Evolutionary conservation across 2,113 vertebrate species (phyloP).

Genomic region (Hippocampus barbouri): DNA sequence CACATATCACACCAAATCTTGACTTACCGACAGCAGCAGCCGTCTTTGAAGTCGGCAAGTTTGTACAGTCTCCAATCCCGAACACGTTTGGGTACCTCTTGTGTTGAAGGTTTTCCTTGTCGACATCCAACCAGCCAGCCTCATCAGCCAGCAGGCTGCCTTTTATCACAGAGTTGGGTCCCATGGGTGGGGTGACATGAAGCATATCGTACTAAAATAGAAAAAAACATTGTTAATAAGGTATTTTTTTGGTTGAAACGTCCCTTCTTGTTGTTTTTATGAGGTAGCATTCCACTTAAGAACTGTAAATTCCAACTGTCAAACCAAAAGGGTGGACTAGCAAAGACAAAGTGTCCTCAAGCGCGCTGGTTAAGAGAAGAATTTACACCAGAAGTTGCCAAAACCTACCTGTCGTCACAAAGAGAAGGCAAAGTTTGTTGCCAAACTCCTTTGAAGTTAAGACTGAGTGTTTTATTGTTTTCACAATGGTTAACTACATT

Average conservation of each 20-base stretch:
- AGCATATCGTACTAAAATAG: constrained; percentile 90
- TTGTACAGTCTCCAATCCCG: constrained; percentile 96
- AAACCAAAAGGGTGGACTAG: too few species aligned
- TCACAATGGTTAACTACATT: too few species aligned
- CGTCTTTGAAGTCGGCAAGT: constrained; percentile 88
- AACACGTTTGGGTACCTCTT: constrained; percentile 88
- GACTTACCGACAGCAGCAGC: constrained; percentile 86
- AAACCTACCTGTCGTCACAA: too few species aligned
- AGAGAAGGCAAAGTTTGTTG: too few species aligned
- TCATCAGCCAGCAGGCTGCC: constrained; percentile 76
- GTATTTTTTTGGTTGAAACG: background rate
- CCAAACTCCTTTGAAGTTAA: too few species aligned
- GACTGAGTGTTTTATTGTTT: too few species aligned
- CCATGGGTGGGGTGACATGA: constrained; percentile 96
- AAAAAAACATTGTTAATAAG: background rate
- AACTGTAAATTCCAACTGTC: too few species aligned
- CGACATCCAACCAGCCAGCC: constrained; percentile 84
- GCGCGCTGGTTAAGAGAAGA: too few species aligned
- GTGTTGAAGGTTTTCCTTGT: constrained; percentile 89
- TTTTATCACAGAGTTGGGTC: constrained; percentile 79
- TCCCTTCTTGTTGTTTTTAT: background rate
- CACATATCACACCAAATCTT: background rate
- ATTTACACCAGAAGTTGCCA: too few species aligned
- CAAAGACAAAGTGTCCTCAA: too few species aligned
- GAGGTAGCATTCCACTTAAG: too few species aligned